phyloP scores from a whole-genome alignment of 2,888 invertebrate species.

The Sinotaia quadrata region DNA sequence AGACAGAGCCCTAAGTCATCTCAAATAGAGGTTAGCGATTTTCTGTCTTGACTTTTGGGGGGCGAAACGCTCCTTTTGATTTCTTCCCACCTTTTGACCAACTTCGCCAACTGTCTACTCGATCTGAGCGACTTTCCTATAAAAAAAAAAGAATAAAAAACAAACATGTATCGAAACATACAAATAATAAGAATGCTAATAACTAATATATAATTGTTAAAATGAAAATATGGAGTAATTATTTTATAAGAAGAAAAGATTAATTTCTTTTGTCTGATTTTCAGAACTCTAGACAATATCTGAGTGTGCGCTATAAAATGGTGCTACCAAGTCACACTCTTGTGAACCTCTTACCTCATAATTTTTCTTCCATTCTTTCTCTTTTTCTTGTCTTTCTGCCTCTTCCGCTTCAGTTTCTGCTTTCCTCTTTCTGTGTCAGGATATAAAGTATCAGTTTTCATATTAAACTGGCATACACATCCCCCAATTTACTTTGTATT shows the following conservation, averaged over 20 bases:
- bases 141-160: slow-evolving; percentile 18
- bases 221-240: no score
- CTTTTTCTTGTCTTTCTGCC: slow-evolving; percentile 90
- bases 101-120: slow-evolving; percentile 71
- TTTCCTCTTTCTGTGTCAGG: slow-evolving; percentile 27
- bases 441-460: no score
- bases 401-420: slow-evolving; percentile 45
- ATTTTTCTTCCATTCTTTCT: slow-evolving; percentile 98
- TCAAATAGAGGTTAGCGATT: slow-evolving; percentile 47
- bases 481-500: no score
- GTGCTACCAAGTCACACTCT: no score
- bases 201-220: background rate
- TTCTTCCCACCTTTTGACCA: slow-evolving; percentile 65
- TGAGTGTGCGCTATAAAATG: no score
- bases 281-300: background rate
- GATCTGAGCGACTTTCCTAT: slow-evolving; percentile 68
- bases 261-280: no score
- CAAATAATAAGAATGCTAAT: background rate
- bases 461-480: no score
- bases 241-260: no score
- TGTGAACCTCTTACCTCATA: slow-evolving; percentile 80
- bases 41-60: slow-evolving; percentile 69
- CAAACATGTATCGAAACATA: background rate
- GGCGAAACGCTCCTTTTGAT: slow-evolving; percentile 65
- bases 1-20: no score